phyloP scores from a whole-genome alignment of 2,797 vertebrate species.

The Sus cebifrons region DNA sequence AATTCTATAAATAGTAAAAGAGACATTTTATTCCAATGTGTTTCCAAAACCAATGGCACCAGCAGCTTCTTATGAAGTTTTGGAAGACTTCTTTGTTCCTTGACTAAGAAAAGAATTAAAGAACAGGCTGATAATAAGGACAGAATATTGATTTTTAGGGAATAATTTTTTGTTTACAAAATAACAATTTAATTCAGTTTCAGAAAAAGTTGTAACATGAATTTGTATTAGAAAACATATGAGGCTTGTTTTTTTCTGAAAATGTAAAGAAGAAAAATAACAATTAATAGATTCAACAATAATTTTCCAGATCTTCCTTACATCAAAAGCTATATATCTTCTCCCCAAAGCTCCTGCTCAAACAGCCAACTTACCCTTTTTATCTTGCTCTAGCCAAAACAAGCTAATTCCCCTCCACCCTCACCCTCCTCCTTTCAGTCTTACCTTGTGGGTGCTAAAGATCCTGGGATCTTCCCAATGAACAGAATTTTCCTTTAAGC shows the following conservation, averaged over 20 bases:
- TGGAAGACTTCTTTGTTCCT: neutral
- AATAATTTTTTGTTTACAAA: neutral
- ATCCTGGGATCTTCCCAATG: constrained; percentile 75
- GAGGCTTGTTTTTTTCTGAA: too few species aligned
- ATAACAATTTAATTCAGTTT: too few species aligned
- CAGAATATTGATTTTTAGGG: neutral
- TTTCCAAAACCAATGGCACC: neutral
- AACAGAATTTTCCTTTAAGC: constrained; percentile 75
- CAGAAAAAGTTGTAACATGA: too few species aligned
- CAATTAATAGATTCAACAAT: too few species aligned
- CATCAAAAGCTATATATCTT: neutral
- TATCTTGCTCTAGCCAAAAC: neutral
- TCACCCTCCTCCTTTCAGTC: neutral
- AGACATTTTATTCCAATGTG: neutral
- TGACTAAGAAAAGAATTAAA: neutral
- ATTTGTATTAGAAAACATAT: too few species aligned
- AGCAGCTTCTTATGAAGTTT: neutral
- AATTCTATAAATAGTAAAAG: constrained; percentile 27
- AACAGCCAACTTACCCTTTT: neutral
- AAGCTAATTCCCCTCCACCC: neutral
- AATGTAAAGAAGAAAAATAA: too few species aligned
- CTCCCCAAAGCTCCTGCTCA: neutral
- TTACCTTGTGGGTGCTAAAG: constrained; percentile 66
- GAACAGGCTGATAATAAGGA: neutral
- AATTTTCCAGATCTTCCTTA: too few species aligned